phyloP scores from a whole-genome alignment of 2,113 vertebrate species.

The Cyprinodon tularosa region DNA sequence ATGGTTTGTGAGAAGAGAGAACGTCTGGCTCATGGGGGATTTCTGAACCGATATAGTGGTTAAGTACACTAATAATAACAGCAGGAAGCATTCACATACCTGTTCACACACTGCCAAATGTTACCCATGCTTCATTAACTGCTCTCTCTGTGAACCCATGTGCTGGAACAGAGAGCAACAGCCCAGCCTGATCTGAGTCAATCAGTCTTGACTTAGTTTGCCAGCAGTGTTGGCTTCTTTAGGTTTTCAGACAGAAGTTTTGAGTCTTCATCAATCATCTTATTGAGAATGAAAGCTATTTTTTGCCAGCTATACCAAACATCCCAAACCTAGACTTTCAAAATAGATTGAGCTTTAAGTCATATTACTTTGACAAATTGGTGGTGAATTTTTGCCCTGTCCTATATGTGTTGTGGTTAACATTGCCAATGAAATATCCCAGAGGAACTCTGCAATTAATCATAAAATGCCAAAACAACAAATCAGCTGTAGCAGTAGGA shows the following conservation, averaged over 20 bases:
- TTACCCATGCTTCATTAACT: constrained; percentile 19
- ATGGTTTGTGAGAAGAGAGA: constrained; percentile 30
- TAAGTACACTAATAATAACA: constrained; percentile 42
- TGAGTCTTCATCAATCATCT: constrained; percentile 34
- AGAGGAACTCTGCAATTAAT: constrained; percentile 33
- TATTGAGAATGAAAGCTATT: constrained; percentile 7
- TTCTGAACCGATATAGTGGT: constrained; percentile 21
- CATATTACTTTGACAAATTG: constrained; percentile 47
- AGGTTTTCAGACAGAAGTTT: constrained; percentile 33
- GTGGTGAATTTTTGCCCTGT: constrained; percentile 19
- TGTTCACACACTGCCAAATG: constrained; percentile 12
- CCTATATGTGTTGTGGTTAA: constrained; percentile 34
- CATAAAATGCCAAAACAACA: constrained; percentile 20
- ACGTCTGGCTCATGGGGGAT: constrained; percentile 14
- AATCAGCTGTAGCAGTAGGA: constrained; percentile 17
- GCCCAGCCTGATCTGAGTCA: constrained; percentile 34
- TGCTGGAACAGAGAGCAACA: constrained; percentile 28
- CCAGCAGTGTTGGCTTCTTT: constrained; percentile 7
- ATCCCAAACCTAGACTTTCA: constrained; percentile 11
- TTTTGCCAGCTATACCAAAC: constrained; percentile 18
- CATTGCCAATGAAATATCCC: constrained; percentile 33
- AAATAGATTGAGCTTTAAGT: constrained; percentile 32
- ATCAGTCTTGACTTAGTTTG: constrained; percentile 34
- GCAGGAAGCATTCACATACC: constrained; percentile 22
- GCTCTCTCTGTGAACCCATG: constrained; percentile 28